Conservation (phyloP, 2,113 vertebrate species). For the Lycaon pictus region DNA sequence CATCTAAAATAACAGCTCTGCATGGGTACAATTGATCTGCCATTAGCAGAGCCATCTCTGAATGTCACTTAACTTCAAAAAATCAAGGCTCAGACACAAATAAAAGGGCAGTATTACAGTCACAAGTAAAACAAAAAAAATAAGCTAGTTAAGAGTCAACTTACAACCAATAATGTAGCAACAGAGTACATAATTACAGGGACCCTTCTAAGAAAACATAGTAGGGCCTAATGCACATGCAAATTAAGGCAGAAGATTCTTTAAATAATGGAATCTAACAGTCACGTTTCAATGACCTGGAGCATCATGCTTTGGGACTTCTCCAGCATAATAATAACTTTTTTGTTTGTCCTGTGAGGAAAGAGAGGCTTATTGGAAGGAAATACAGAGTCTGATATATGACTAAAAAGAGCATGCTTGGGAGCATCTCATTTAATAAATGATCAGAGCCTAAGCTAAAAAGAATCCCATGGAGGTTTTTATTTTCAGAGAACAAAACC, state of each 20-base stretch:
- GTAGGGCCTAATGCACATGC: neutral
- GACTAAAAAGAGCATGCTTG: neutral
- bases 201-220: neutral
- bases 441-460: neutral
- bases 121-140: slow-evolving; percentile 42
- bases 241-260: neutral
- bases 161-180: neutral
- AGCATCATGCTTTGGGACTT: neutral
- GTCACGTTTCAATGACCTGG: neutral
- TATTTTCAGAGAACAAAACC: slow-evolving; percentile 53
- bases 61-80: slow-evolving; percentile 38
- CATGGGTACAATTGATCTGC: neutral
- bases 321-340: neutral
- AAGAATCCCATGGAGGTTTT: neutral
- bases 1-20: slow-evolving; percentile 11
- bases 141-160: slow-evolving; percentile 10
- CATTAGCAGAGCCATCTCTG: neutral
- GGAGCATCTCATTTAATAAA: slow-evolving; percentile 21
- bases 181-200: neutral
- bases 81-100: slow-evolving; percentile 23
- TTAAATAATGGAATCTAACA: neutral
- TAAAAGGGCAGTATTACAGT: neutral
- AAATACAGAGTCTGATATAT: neutral
- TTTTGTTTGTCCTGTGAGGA: slow-evolving; percentile 18
- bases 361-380: neutral